Conservation (phyloP, 92 coral and sea anemone genomes). For the Phymanthus crucifer region DNA sequence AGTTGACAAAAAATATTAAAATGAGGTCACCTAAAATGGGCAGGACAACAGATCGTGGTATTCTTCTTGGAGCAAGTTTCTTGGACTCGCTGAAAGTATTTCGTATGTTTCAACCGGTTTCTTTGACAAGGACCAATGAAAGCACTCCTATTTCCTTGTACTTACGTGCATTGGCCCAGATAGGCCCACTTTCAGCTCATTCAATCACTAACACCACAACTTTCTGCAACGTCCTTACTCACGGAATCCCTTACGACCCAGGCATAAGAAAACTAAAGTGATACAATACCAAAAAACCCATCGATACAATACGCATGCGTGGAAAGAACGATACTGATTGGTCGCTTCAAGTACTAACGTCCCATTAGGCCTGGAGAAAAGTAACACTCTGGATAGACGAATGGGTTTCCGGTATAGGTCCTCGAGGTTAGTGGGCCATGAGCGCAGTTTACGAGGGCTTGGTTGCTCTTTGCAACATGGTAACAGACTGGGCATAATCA, state of each 20-base stretch:
- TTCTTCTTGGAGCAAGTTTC: neutral
- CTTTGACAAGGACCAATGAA: neutral
- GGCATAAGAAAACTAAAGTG: neutral
- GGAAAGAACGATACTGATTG: neutral
- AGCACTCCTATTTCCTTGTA: neutral
- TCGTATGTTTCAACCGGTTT: neutral
- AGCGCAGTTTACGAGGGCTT: neutral
- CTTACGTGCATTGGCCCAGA: neutral
- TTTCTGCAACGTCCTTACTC: neutral
- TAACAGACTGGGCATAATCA: neutral
- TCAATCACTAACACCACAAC: neutral
- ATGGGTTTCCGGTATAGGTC: constrained; percentile 1
- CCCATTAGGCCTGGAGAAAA: neutral
- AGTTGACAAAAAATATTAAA: neutral
- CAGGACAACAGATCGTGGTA: neutral
- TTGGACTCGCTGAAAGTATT: neutral
- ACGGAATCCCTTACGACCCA: neutral
- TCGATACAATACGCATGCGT: neutral
- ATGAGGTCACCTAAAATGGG: neutral
- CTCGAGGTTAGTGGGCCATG: neutral
- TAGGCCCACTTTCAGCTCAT: neutral
- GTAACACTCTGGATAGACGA: neutral
- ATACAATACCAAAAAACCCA: neutral
- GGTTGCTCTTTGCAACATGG: neutral
- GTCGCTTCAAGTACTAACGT: neutral